Evolutionary conservation across 2,797 vertebrate species (phyloP).

Genomic region (Thaleichthys pacificus): DNA sequence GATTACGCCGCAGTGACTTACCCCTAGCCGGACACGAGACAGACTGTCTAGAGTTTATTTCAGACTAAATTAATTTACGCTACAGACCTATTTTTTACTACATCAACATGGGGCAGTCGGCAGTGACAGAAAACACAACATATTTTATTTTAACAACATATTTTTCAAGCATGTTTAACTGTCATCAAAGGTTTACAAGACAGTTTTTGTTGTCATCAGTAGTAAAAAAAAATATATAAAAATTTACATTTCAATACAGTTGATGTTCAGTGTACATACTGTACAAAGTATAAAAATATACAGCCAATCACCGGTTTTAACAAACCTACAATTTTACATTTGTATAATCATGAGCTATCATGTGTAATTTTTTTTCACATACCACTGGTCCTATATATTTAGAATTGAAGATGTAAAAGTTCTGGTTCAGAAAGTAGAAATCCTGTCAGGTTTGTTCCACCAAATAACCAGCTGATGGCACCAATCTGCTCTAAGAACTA

Average conservation of each 20-base stretch:
- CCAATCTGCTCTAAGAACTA: too few species aligned
- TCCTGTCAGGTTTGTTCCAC: too few species aligned
- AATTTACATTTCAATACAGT: constrained; percentile 1
- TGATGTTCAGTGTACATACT: not conserved
- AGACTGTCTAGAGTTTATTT: not conserved
- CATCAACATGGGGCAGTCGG: not conserved
- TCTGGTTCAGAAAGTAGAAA: too few species aligned
- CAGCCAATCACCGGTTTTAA: not conserved
- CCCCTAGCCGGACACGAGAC: not conserved
- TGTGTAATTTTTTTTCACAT: not conserved
- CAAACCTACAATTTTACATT: not conserved
- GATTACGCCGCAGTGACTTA: not conserved
- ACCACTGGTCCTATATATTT: too few species aligned
- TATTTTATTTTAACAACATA: constrained; percentile 18
- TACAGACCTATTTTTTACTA: not conserved
- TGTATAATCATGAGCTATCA: not conserved
- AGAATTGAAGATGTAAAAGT: too few species aligned
- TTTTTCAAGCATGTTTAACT: constrained; percentile 4
- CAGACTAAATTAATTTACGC: not conserved
- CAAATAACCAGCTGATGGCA: too few species aligned
- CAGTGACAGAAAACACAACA: constrained; percentile 4
- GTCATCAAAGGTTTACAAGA: constrained; percentile 3
- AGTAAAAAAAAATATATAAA: constrained; percentile 8
- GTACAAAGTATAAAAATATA: constrained; percentile 17
- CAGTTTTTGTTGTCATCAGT: not conserved